phyloP scores from a whole-genome alignment of 2,797 vertebrate genomes.

The Xenentodon cancila region DNA sequence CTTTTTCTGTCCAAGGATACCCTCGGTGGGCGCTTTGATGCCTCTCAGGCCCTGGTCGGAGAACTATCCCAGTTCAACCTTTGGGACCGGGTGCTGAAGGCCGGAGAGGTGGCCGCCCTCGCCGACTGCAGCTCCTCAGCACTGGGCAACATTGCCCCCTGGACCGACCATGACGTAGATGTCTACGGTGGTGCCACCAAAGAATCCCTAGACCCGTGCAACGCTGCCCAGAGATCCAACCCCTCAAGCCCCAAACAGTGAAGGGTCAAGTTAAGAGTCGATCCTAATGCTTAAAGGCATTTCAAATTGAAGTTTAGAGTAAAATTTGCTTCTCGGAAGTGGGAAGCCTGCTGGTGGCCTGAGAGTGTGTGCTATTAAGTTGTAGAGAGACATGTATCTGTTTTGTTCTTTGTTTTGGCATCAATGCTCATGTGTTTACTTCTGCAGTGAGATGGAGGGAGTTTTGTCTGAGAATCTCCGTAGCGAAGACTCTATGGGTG shows the following conservation, averaged over 20 bases:
- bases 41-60: constrained; percentile 95
- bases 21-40: constrained; percentile 93
- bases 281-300: constrained; percentile 21
- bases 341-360: constrained; percentile 25
- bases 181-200: constrained; percentile 92
- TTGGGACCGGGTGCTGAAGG: constrained; percentile 92
- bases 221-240: constrained; percentile 70
- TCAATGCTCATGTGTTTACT: constrained; percentile 61
- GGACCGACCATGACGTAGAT: constrained; percentile 93
- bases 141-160: constrained; percentile 91
- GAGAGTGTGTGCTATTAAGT: constrained; percentile 17
- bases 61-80: constrained; percentile 94
- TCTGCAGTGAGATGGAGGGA: constrained; percentile 49
- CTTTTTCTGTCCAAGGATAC: constrained; percentile 83
- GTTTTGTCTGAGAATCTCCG: constrained; percentile 45
- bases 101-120: constrained; percentile 86
- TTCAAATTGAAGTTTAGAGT: constrained; percentile 25
- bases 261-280: constrained; percentile 34
- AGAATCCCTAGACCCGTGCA: constrained; percentile 85
- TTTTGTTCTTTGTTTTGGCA: constrained; percentile 65
- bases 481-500: constrained; percentile 28
- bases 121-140: constrained; percentile 89
- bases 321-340: constrained; percentile 23
- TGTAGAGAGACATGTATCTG: constrained; percentile 41
- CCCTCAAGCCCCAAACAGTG: constrained; percentile 74